Conservation (phyloP, 2,888 invertebrate genomes). For the Hirtodrosophila cameraria region DNA sequence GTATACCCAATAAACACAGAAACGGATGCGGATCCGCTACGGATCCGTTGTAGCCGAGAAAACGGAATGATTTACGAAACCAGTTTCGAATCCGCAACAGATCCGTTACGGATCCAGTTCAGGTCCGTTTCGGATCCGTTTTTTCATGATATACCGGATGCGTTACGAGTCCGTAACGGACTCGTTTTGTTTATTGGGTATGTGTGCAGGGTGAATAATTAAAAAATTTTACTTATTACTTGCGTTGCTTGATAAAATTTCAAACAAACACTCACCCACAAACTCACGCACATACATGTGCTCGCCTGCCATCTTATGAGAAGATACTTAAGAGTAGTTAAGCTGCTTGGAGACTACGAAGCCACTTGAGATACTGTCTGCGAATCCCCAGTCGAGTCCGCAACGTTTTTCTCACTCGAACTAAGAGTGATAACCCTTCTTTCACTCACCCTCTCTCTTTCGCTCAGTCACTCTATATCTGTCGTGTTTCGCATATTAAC, state of each 20-base stretch:
- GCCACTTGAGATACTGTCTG: conserved; percentile 77
- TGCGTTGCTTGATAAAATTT: conserved; percentile 75
- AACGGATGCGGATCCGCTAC: too few relatives aligned
- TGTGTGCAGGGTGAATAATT: conserved; percentile 68
- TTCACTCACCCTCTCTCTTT: background rate
- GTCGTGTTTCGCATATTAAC: conserved; percentile 70
- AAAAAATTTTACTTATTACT: conserved; percentile 78
- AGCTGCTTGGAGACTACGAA: conserved; percentile 56
- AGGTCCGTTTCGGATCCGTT: too few relatives aligned
- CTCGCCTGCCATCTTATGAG: conserved; percentile 16
- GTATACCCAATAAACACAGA: too few relatives aligned
- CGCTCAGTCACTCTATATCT: background rate
- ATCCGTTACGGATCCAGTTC: too few relatives aligned
- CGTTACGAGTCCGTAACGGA: too few relatives aligned
- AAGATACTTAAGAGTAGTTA: conserved; percentile 37
- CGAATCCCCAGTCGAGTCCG: conserved; percentile 26
- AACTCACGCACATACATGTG: conserved; percentile 18
- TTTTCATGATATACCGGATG: too few relatives aligned
- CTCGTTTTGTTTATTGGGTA: too few relatives aligned
- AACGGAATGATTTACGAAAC: too few relatives aligned
- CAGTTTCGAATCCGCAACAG: too few relatives aligned
- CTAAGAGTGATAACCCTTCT: background rate
- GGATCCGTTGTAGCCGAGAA: too few relatives aligned
- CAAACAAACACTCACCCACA: conserved; percentile 51
- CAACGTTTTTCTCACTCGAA: conserved; percentile 20